Evolutionary conservation across 2,797 vertebrate genomes (phyloP).

Genomic region (Setipinna tenuifilis): DNA sequence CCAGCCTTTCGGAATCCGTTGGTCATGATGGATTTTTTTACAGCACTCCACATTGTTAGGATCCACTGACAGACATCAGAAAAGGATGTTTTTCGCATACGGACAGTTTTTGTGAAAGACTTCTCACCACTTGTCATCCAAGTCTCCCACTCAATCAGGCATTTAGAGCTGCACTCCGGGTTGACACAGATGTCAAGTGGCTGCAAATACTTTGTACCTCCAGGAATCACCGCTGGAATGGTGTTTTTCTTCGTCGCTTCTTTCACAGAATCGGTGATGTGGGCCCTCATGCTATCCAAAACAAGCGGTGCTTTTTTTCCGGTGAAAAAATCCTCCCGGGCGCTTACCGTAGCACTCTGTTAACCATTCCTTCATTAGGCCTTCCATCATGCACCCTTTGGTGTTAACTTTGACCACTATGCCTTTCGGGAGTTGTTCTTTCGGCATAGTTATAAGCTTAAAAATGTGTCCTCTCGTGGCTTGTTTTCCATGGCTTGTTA

Average conservation of each 20-base stretch:
- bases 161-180: slow-evolving; percentile 22
- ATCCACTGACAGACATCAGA: slow-evolving; percentile 42
- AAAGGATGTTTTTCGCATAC: slow-evolving; percentile 49
- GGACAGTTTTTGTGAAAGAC: slow-evolving; percentile 47
- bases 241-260: slow-evolving; percentile 15
- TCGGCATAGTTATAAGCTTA: not conserved
- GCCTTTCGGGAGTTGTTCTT: slow-evolving; percentile 22
- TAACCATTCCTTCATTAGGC: slow-evolving; percentile 25
- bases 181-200: slow-evolving; percentile 33
- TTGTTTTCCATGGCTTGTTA: no score
- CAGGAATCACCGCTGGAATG: slow-evolving; percentile 30
- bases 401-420: no score
- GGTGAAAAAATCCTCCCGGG: slow-evolving; percentile 31
- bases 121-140: slow-evolving; percentile 53
- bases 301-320: no score
- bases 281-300: no score
- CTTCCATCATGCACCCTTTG: slow-evolving; percentile 38
- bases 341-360: slow-evolving; percentile 33
- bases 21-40: slow-evolving; percentile 43
- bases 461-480: no score
- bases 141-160: slow-evolving; percentile 36
- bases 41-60: slow-evolving; percentile 45
- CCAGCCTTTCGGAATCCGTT: slow-evolving; percentile 49
- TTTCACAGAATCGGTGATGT: not conserved
- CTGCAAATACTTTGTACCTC: slow-evolving; percentile 32